Percentiles rank a stretch among this genome's conserved stretches.
phyloP scores from a whole-genome alignment of 2,113 vertebrate species.

The Tragelaphus scriptus region DNA sequence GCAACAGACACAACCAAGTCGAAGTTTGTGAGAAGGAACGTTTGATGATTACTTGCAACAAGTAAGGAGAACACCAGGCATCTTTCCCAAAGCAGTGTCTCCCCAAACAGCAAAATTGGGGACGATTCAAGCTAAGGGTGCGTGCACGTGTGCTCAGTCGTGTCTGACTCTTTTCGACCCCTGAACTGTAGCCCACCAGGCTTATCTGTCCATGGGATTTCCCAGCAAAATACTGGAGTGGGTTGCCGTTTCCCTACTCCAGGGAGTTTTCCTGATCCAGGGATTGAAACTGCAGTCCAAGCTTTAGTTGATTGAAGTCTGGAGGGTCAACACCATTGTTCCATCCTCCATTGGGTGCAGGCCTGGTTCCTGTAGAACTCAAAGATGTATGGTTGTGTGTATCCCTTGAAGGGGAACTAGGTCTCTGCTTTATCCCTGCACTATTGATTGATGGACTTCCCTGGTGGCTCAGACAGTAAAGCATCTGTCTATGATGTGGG shows the following conservation, averaged over 20 bases:
- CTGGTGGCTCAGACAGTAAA: too few relatives aligned
- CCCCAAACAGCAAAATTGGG: background rate
- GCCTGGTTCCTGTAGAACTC: background rate
- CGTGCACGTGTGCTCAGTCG: rapidly evolving
- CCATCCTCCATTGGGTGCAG: background rate
- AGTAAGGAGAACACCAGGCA: background rate
- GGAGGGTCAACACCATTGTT: background rate
- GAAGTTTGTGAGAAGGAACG: background rate
- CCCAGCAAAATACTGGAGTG: background rate
- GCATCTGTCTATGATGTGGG: too few relatives aligned
- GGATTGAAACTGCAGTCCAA: background rate
- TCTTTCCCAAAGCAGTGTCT: background rate
- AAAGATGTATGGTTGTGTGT: background rate
- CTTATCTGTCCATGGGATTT: background rate
- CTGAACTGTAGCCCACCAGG: background rate
- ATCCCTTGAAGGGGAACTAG: background rate
- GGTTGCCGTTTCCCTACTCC: background rate
- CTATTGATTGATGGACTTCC: background rate
- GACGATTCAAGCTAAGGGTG: background rate
- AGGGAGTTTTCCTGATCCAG: background rate
- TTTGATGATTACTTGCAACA: background rate
- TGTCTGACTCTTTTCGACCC: background rate
- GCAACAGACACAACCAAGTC: background rate
- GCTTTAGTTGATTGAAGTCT: background rate
- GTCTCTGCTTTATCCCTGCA: background rate